Conservation (phyloP, 1,140 invertebrate genomes). For the Drosophila nasuta region DNA sequence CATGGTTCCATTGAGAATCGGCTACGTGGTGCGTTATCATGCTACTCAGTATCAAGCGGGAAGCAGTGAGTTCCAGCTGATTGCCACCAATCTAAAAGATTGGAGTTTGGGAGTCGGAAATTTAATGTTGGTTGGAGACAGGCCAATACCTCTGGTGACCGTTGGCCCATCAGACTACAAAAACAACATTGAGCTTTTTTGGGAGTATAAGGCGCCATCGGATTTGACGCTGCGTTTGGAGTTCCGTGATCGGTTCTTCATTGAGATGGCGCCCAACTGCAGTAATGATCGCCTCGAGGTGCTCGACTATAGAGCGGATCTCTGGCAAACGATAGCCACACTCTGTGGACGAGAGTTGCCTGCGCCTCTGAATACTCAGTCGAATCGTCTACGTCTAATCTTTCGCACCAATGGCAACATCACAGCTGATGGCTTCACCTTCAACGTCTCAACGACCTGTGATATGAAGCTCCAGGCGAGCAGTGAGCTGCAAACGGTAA, state of each 20-base stretch:
- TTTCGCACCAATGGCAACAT: conserved; percentile 89
- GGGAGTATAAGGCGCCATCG: conserved; percentile 89
- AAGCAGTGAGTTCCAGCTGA: conserved; percentile 41
- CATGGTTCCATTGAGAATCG: not conserved
- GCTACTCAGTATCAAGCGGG: conserved; percentile 8
- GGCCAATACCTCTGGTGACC: conserved; percentile 14
- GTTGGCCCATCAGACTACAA: conserved; percentile 51
- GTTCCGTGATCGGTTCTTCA: conserved; percentile 87
- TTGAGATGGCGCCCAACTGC: conserved; percentile 90
- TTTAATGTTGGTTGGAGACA: conserved; percentile 18
- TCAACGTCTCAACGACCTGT: conserved; percentile 87
- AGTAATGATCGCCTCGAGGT: conserved; percentile 91
- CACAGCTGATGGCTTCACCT: conserved; percentile 90
- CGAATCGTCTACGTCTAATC: conserved; percentile 88
- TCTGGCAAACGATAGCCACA: conserved; percentile 87
- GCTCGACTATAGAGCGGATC: conserved; percentile 81
- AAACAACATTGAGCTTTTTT: conserved; percentile 90
- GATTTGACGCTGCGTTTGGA: conserved; percentile 87
- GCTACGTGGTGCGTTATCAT: conserved; percentile 54
- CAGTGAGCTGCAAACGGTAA: conserved; percentile 81
- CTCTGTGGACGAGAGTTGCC: conserved; percentile 90
- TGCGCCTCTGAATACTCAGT: conserved; percentile 86
- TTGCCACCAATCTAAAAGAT: not conserved
- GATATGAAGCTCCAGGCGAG: conserved; percentile 88
- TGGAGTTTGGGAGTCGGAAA: not conserved